A percentile compares a stretch with the other conserved stretches of the same genome.
These are phyloP conservation scores for Rotaria socialis DNA, from an alignment of 2,888 invertebrate species.

Conservation along the genomic window DNA sequence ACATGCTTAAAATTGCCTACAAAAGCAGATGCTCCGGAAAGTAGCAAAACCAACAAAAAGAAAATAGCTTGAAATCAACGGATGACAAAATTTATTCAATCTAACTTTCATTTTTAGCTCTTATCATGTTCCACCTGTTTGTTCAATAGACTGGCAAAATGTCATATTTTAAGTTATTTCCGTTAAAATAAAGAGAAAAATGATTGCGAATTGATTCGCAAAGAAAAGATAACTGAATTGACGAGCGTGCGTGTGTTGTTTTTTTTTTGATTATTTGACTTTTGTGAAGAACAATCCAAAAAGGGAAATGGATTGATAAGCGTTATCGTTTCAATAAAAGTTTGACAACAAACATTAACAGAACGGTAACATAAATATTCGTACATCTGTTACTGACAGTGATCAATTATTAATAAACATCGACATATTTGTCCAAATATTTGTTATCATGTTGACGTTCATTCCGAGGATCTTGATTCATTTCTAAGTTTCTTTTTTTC, in stretches of 20 bases:
- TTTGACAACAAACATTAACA: neutral
- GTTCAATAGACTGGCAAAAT: neutral
- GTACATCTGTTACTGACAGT: neutral
- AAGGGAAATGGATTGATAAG: neutral
- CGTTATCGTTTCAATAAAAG: neutral
- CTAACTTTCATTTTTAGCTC: neutral
- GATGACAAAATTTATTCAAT: slow-evolving; percentile 5
- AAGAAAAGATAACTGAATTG: no score
- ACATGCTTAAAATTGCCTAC: neutral
- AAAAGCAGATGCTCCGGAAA: neutral
- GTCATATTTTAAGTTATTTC: slow-evolving; percentile 4
- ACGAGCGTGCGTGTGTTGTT: no score
- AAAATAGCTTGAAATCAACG: neutral
- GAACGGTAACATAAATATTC: neutral
- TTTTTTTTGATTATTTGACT: neutral
- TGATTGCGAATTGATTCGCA: no score
- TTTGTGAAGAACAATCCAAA: neutral
- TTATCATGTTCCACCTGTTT: neutral
- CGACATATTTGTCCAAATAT: neutral
- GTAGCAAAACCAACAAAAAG: neutral
- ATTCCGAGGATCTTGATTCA: neutral
- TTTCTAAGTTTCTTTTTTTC: neutral
- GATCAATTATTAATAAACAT: neutral
- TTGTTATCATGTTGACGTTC: neutral
- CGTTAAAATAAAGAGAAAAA: neutral